Conservation (phyloP, 1,140 invertebrate genomes). For the Camponotus floridanus region DNA sequence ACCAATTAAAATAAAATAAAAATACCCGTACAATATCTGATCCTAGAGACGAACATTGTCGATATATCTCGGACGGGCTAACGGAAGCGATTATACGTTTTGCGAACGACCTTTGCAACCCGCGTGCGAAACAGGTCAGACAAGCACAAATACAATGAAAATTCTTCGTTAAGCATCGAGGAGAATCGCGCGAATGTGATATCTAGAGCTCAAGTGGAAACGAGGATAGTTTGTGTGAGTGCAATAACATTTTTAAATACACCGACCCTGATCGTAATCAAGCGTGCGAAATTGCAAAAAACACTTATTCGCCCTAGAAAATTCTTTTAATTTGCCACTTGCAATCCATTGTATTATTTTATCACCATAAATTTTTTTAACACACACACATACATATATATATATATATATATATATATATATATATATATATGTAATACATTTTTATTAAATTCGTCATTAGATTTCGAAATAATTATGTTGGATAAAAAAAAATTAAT, state of each 20-base stretch:
- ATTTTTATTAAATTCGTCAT: neutral
- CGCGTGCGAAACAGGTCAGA: slow-evolving; percentile 71
- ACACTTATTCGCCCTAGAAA: slow-evolving; percentile 12
- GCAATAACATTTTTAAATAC: slow-evolving; percentile 62
- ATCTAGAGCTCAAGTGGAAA: slow-evolving; percentile 63
- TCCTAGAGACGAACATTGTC: neutral
- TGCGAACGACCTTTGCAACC: slow-evolving; percentile 55
- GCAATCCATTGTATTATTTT: neutral
- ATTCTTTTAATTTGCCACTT: neutral
- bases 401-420: neutral
- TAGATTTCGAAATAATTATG: neutral
- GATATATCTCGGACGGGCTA: slow-evolving; percentile 53
- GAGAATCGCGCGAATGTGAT: slow-evolving; percentile 51
- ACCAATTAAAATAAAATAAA: slow-evolving; percentile 8
- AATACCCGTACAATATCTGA: neutral
- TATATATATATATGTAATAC: neutral
- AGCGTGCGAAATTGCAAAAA: slow-evolving; percentile 26
- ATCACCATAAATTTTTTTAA: neutral
- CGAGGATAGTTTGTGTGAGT: slow-evolving; percentile 57
- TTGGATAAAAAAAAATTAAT: neutral
- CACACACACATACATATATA: neutral
- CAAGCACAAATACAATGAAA: slow-evolving; percentile 67
- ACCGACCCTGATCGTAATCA: slow-evolving; percentile 63
- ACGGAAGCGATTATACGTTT: slow-evolving; percentile 65
- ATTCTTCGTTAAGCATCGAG: slow-evolving; percentile 42